A percentile compares a stretch with the other conserved stretches of the same genome.
These are phyloP conservation scores for Drosophila auraria DNA, from an alignment of 1,140 invertebrate genomes.

Conservation along the genomic window DNA sequence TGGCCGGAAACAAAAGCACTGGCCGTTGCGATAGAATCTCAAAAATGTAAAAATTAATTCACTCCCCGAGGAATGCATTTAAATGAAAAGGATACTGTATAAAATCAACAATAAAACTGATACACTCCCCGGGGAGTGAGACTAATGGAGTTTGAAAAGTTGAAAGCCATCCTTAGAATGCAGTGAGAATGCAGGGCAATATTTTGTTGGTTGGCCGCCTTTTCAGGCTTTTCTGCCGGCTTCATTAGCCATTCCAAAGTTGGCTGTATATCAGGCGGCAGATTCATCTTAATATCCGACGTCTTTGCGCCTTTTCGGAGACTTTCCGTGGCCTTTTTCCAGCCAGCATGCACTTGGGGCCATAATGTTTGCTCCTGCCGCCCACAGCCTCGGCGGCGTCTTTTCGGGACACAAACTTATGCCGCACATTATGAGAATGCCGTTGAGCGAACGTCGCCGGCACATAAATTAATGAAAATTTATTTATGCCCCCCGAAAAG, in stretches of 20 bases:
- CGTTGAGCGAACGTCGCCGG: slow-evolving; percentile 44
- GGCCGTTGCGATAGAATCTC: slow-evolving; percentile 8
- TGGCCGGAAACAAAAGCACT: slow-evolving; percentile 15
- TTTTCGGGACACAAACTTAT: slow-evolving; percentile 66
- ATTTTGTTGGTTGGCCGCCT: slow-evolving; percentile 3
- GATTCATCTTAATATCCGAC: slow-evolving; percentile 62
- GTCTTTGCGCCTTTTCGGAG: slow-evolving; percentile 19
- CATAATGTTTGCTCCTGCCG: slow-evolving; percentile 46
- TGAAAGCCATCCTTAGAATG: slow-evolving; percentile 3
- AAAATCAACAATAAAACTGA: slow-evolving; percentile 23
- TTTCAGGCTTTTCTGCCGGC: slow-evolving; percentile 30
- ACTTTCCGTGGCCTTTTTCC: slow-evolving; percentile 1
- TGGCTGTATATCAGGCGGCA: slow-evolving; percentile 56
- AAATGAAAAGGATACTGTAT: slow-evolving; percentile 18
- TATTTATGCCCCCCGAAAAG: slow-evolving; percentile 73
- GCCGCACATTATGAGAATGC: slow-evolving; percentile 60
- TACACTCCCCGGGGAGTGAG: neutral
- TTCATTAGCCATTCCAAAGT: slow-evolving; percentile 74
- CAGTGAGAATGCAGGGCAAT: slow-evolving; percentile 12
- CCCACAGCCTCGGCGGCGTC: slow-evolving; percentile 17
- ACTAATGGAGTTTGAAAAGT: slow-evolving; percentile 4
- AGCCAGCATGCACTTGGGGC: slow-evolving; percentile 18
- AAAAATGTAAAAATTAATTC: slow-evolving; percentile 43
- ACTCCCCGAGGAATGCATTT: slow-evolving; percentile 25
- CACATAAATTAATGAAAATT: slow-evolving; percentile 82